Evolutionary conservation across 2,797 vertebrate species (phyloP), one percentile per base, ranked within the genome.

Genomic region (Pseudochaenichthys georgianus): DNA sequence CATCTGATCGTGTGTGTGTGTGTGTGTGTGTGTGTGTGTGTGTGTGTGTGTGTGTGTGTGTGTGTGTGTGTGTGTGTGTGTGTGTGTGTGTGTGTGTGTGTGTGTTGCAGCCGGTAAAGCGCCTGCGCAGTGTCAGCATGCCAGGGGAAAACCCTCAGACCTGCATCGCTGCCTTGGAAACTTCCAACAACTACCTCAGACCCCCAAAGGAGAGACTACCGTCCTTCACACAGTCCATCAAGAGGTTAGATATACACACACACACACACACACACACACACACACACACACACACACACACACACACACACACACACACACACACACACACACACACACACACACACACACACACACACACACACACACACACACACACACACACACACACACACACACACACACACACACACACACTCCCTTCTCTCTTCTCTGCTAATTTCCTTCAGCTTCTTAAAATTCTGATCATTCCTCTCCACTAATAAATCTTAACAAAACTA

Each of bases 221-320:
- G 16, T 98, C 97, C 42, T 96, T 99, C 91, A 97, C 96, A 19
- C 96, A 97, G 92, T 97, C 97, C 80, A 97, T 99, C 92, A 97
- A 94, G 90, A 97, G 97, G 98, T 99, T 83, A 72, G 76, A 70
- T n/a, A n/a, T n/a, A n/a, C n/a, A n/a, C n/a, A n/a, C n/a, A n/a
- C n/a, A n/a, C n/a, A n/a, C n/a, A n/a, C n/a, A n/a, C n/a, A n/a
- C n/a, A n/a, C n/a, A n/a, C n/a, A n/a, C n/a, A n/a, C n/a, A n/a
- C n/a, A n/a, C n/a, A n/a, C n/a, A n/a, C n/a, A n/a, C n/a, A n/a
- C n/a, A n/a, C n/a, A n/a, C n/a, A n/a, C n/a, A n/a, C n/a, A n/a
- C n/a, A n/a, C n/a, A n/a, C n/a, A n/a, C n/a, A n/a, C n/a, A n/a
- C n/a, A n/a, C n/a, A n/a, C n/a, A n/a, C n/a, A n/a, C n/a, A n/a